Evolutionary conservation across 2,888 invertebrate species (phyloP).

Genomic region (Hermaeophaga mercurialis): DNA sequence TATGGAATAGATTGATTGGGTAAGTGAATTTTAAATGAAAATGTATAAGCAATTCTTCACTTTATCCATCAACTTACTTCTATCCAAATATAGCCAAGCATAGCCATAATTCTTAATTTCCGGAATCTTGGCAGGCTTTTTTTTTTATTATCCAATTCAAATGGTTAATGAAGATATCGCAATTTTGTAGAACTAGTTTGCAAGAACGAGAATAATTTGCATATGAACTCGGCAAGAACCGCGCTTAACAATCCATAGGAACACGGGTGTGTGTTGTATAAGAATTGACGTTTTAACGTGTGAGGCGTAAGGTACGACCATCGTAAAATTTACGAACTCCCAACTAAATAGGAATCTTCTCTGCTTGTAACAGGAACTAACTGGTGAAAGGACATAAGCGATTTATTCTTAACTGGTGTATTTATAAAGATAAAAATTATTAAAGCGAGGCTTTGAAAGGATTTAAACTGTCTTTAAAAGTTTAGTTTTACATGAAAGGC

Average conservation of each 20-base stretch:
- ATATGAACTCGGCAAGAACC: conserved; percentile 18
- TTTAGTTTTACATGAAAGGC: too few species aligned
- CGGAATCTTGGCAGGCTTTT: too few species aligned
- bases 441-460: too few species aligned
- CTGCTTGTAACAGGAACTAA: conserved; percentile 1
- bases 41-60: too few species aligned
- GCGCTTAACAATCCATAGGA: conserved; percentile 14
- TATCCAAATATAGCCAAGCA: too few species aligned
- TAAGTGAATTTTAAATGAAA: too few species aligned
- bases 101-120: too few species aligned
- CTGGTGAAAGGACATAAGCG: background rate
- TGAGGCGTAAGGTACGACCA: conserved; percentile 11
- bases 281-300: conserved; percentile 19
- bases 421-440: too few species aligned
- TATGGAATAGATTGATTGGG: too few species aligned
- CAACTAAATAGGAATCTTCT: conserved; percentile 4
- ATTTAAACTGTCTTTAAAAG: too few species aligned
- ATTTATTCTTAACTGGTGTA: too few species aligned
- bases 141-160: conserved; percentile 1
- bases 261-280: conserved; percentile 17
- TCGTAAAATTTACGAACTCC: conserved; percentile 14
- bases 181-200: conserved; percentile 26
- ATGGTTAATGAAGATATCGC: conserved; percentile 15
- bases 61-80: too few species aligned
- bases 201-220: conserved; percentile 22